A percentile compares a stretch with the other conserved stretches of the same genome.
These are phyloP conservation scores for Polypterus senegalus DNA, from an alignment of 2,113 vertebrate species.

Conservation along the genomic window DNA sequence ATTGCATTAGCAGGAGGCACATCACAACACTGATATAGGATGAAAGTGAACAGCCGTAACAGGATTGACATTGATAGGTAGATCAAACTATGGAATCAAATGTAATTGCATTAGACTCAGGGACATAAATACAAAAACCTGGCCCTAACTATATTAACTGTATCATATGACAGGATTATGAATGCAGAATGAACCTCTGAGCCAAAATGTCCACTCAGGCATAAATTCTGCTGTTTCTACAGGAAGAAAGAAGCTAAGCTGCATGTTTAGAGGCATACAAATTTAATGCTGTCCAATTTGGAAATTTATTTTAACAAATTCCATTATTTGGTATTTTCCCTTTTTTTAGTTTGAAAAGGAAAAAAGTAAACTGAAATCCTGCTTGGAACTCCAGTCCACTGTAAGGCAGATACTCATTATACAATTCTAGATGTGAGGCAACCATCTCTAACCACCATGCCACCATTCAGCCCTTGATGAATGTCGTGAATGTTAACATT, in stretches of 20 bases:
- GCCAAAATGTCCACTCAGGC: constrained; percentile 1
- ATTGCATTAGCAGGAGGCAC: constrained; percentile 33
- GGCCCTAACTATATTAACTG: constrained; percentile 12
- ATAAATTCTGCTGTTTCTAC: constrained; percentile 9
- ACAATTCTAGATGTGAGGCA: no score
- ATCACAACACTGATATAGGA: constrained; percentile 23
- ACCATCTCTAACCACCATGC: no score
- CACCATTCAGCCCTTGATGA: no score
- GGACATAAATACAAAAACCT: constrained; percentile 30
- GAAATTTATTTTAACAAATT: no score
- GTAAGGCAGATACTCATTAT: no score
- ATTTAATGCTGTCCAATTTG: no score
- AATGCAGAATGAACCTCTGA: constrained; percentile 12
- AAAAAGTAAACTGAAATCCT: no score
- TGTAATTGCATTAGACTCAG: constrained; percentile 32
- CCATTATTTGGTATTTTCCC: no score
- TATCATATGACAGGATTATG: constrained; percentile 12
- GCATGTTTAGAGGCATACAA: no score
- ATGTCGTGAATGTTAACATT: no score
- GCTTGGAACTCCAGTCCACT: no score
- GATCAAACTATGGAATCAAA: constrained; percentile 32
- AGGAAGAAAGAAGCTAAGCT: not conserved
- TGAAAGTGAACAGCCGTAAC: constrained; percentile 25
- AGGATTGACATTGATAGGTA: constrained; percentile 47
- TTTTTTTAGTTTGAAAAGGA: no score